Evolutionary conservation across 2,113 vertebrate species (phyloP), one percentile per base, ranked within the genome.

Genomic region (Marmota flaviventris): DNA sequence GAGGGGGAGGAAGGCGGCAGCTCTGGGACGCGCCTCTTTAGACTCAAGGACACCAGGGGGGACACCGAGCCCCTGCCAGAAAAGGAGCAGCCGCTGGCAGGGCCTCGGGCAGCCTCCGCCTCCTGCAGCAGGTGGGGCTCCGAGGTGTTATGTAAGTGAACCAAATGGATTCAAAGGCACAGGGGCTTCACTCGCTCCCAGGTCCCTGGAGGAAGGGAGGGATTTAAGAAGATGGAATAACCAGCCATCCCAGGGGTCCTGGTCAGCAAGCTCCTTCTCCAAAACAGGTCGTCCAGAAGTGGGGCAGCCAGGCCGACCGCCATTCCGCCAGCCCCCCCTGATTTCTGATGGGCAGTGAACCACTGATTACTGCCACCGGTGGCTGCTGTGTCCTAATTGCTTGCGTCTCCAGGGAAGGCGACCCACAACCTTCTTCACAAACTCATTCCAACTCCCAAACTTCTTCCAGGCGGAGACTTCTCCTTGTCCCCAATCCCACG

Each of bases 311-410:
- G 4, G 25, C 45, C 95, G 95, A 94, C 88, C 91, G 39, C 84
- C 67, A 24, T 61, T 87, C 96, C n/a, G n/a, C 37, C 88, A 92
- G 48, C 84, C 88, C 85, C 95, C 91, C 94, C 73, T 42, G 56
- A 94, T 96, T 96, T 96, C 96, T 78, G 81, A 69, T 75, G 97
- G 91, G 93, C 95, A 97, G 93, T 2, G 53, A 96, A 96, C 94
- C 97, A 96, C 97, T 90, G 58, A 96, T 91, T 81, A 95, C 87
- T n/a, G 76, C 91, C 90, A 37, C 75, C 70, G 69, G 85, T 39
- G 83, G 85, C 58, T 77, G 81, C 77, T 18, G 48, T 58, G 94
- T 72, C 89, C 96, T 93, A 69, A 91, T 97, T 97, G 93, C 63
- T 7, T 11, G 22, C 39, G 75, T 93, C 91, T 72, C 94, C 0